phyloP scores from a whole-genome alignment of 92 coral and sea anemone species.

The Pocillopora grandis region DNA sequence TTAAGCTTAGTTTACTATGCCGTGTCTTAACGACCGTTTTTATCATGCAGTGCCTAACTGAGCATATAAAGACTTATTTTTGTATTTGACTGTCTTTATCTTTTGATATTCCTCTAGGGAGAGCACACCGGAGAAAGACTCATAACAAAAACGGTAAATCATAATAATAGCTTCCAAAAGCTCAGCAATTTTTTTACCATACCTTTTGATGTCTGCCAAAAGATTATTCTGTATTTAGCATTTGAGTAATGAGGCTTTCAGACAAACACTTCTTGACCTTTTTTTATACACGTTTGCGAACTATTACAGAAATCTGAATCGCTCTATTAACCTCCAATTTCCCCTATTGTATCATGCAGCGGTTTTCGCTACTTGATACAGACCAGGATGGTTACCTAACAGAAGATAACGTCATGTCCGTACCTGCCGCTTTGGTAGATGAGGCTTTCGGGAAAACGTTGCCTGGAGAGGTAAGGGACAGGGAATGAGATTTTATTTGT shows the following conservation, averaged over 20 bases:
- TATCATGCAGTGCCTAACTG: background rate
- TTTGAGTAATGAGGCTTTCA: no score
- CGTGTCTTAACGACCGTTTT: background rate
- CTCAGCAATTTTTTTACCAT: no score
- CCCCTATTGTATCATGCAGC: constrained; percentile 27
- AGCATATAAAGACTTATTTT: background rate
- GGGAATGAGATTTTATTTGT: background rate
- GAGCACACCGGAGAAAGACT: constrained; percentile 85
- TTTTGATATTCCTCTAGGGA: constrained; percentile 44
- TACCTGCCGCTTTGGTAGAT: constrained; percentile 68
- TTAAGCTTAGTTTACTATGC: no score
- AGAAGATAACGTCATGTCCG: constrained; percentile 61
- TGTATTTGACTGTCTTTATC: background rate
- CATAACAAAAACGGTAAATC: constrained; percentile 67
- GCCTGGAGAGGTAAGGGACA: constrained; percentile 81
- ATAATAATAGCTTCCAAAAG: no score
- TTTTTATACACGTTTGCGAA: no score
- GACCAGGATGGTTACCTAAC: constrained; percentile 71
- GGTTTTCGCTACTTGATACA: constrained; percentile 77
- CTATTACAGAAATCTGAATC: no score
- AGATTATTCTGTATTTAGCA: no score
- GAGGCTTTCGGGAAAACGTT: constrained; percentile 75
- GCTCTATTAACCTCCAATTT: no score
- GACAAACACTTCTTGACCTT: no score
- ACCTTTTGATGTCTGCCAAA: no score